These are phyloP conservation scores for Melanotaenia duboulayi DNA, from an alignment of 2,113 vertebrate genomes.

Conservation along the genomic window DNA sequence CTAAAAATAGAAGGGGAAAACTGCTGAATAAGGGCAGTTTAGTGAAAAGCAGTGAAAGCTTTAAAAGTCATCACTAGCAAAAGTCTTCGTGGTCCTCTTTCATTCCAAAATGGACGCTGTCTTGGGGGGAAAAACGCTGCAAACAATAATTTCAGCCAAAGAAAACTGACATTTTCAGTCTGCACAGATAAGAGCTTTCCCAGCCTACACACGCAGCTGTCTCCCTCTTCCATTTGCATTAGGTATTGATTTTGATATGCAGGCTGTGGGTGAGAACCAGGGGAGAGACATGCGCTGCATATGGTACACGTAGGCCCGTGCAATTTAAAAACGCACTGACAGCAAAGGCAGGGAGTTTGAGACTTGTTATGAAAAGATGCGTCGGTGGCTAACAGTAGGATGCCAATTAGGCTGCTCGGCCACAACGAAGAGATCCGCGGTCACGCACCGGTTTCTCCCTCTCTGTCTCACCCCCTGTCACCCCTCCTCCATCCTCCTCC, in stretches of 20 bases:
- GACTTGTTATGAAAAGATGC: constrained; percentile 76
- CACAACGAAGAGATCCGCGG: constrained; percentile 64
- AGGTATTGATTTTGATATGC: constrained; percentile 74
- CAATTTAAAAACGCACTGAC: constrained; percentile 62
- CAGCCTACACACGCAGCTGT: constrained; percentile 46
- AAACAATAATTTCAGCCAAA: constrained; percentile 31
- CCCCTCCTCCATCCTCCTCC: neutral
- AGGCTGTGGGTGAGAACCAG: constrained; percentile 59
- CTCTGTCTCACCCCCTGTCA: constrained; percentile 6
- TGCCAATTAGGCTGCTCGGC: constrained; percentile 79
- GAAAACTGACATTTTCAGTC: constrained; percentile 60
- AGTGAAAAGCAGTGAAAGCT: neutral
- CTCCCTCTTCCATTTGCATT: constrained; percentile 69
- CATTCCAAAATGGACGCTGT: constrained; percentile 44
- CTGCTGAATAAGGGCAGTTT: neutral
- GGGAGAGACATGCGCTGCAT: constrained; percentile 47
- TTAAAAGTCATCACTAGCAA: neutral
- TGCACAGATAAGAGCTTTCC: constrained; percentile 45
- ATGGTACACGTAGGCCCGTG: constrained; percentile 45
- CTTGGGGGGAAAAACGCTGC: neutral
- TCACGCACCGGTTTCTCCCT: constrained; percentile 66
- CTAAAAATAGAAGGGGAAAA: neutral
- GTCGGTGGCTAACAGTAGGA: constrained; percentile 76
- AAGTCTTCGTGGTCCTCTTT: neutral
- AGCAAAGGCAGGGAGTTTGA: constrained; percentile 63